A percentile compares a stretch with the other conserved stretches of the same genome.
Conservation (phyloP, 2,888 invertebrate species). For the Drosophila dives region DNA sequence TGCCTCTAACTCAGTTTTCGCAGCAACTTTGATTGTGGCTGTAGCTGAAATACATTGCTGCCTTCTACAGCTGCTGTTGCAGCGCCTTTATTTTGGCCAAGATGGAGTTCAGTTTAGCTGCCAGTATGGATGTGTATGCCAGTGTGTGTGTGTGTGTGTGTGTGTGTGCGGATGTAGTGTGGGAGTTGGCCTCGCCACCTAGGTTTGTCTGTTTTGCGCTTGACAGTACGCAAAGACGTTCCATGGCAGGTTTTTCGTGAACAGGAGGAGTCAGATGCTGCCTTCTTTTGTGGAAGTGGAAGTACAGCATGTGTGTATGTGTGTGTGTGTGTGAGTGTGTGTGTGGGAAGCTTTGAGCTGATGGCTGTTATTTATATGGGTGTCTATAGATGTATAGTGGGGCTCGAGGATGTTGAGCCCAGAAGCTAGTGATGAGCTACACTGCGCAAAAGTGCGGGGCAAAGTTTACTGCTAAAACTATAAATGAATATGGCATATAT, state of each 20-base stretch:
- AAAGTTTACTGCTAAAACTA: neutral
- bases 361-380: conserved; percentile 67
- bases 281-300: conserved; percentile 10
- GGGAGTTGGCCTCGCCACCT: conserved; percentile 63
- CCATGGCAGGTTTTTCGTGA: conserved; percentile 64
- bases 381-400: conserved; percentile 27
- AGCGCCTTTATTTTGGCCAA: conserved; percentile 73
- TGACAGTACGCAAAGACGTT: conserved; percentile 77
- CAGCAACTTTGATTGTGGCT: conserved; percentile 81
- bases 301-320: conserved; percentile 8
- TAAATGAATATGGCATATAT: neutral
- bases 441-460: conserved; percentile 29
- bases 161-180: conserved; percentile 35
- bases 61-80: conserved; percentile 59
- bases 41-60: conserved; percentile 70
- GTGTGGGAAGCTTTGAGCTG: conserved; percentile 58
- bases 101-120: conserved; percentile 72
- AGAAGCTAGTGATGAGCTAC: conserved; percentile 44
- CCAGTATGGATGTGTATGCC: conserved; percentile 38
- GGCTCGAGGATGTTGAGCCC: conserved; percentile 27
- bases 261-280: conserved; percentile 22
- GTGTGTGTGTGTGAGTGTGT: conserved; percentile 15
- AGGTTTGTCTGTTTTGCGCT: conserved; percentile 74
- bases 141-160: conserved; percentile 45
- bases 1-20: conserved; percentile 65